These are phyloP conservation scores for Acanthurus lineatus DNA, from an alignment of 2,797 vertebrate species.

Conservation along the genomic window DNA sequence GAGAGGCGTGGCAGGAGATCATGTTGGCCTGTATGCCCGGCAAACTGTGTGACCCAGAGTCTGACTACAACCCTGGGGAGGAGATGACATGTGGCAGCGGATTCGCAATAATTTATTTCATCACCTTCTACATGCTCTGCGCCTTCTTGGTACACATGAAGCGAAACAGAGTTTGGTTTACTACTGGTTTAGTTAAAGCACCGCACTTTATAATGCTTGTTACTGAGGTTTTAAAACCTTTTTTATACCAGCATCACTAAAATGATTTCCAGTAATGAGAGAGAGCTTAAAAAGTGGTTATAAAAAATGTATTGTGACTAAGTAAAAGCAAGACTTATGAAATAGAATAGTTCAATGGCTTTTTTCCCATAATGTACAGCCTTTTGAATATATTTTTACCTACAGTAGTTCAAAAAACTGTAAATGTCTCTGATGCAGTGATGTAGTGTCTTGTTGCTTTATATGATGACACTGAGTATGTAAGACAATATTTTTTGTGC, in stretches of 20 bases:
- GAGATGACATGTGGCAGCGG: slow-evolving; percentile 96
- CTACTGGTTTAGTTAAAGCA: neutral
- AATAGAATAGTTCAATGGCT: no score
- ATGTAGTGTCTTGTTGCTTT: neutral
- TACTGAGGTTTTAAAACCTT: neutral
- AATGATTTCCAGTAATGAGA: neutral
- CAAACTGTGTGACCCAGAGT: slow-evolving; percentile 96
- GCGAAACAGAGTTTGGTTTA: neutral
- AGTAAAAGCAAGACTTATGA: no score
- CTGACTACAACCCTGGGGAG: slow-evolving; percentile 93
- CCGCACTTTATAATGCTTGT: neutral
- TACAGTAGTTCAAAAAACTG: no score
- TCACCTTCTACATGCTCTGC: slow-evolving; percentile 99
- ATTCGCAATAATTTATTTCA: slow-evolving; percentile 98
- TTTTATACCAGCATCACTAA: neutral
- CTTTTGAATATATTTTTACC: no score
- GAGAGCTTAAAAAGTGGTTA: no score
- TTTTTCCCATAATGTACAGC: no score
- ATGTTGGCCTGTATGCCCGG: slow-evolving; percentile 97
- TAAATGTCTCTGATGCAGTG: neutral
- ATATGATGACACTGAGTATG: neutral
- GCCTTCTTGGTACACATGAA: slow-evolving; percentile 92
- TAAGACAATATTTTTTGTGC: slow-evolving; percentile 20
- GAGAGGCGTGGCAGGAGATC: slow-evolving; percentile 99
- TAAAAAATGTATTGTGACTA: no score